These are phyloP conservation scores for Tragelaphus imberbis DNA, from an alignment of 2,113 vertebrate species.

Conservation along the genomic window DNA sequence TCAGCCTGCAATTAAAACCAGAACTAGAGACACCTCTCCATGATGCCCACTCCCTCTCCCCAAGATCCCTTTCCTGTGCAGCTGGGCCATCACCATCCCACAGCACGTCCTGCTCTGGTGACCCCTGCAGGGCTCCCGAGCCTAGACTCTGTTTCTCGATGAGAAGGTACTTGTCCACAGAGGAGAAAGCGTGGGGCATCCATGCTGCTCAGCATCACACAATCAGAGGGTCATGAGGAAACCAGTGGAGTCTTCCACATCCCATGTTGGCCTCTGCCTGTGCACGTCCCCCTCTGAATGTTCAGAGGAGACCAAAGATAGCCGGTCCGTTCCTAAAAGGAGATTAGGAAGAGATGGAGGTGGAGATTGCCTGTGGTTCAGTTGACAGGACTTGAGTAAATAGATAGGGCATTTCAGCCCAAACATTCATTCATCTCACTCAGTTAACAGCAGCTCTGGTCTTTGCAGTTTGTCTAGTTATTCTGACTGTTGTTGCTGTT, in stretches of 20 bases:
- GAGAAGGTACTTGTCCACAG: constrained; percentile 81
- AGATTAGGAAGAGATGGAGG: constrained; percentile 84
- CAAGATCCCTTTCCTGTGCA: neutral
- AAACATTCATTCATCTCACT: neutral
- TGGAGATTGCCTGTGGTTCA: constrained; percentile 86
- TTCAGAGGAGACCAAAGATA: constrained; percentile 92
- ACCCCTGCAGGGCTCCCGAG: constrained; percentile 87
- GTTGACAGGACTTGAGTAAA: neutral
- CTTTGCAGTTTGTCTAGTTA: neutral
- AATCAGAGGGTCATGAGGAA: constrained; percentile 90
- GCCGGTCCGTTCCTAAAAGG: constrained; percentile 85
- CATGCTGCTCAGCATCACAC: constrained; percentile 92
- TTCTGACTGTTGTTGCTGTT: neutral
- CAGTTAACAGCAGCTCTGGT: neutral
- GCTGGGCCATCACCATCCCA: constrained; percentile 94
- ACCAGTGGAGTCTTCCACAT: constrained; percentile 94
- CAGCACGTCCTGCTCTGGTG: constrained; percentile 91
- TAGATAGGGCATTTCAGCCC: neutral
- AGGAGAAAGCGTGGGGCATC: constrained; percentile 83
- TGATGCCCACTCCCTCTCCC: fast-evolving
- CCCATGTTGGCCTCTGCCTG: constrained; percentile 87
- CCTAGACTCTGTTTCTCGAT: constrained; percentile 88
- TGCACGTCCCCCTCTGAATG: constrained; percentile 93
- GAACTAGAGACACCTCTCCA: neutral
- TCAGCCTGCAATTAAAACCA: constrained; percentile 65